These are phyloP conservation scores for Vanessa cardui DNA, from an alignment of 2,888 invertebrate genomes.

Conservation along the genomic window DNA sequence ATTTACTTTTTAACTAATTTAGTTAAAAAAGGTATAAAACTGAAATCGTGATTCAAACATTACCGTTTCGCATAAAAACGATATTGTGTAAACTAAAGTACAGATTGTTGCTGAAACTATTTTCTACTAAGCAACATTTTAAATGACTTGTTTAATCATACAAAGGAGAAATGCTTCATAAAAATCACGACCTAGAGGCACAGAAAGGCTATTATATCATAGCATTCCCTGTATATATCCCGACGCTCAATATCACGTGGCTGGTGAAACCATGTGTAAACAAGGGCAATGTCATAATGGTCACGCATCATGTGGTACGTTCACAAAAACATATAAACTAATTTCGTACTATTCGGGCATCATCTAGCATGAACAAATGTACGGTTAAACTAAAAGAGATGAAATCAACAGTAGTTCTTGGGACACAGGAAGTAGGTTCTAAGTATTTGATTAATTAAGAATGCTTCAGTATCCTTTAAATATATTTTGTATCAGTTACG, in stretches of 20 bases:
- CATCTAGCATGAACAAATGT: no score
- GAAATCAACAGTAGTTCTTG: no score
- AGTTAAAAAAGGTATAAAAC: neutral
- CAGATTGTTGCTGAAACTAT: neutral
- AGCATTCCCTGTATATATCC: neutral
- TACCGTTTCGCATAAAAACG: neutral
- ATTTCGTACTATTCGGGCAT: neutral
- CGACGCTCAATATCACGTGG: slow-evolving; percentile 6
- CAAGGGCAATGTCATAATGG: slow-evolving; percentile 13
- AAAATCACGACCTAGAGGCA: neutral
- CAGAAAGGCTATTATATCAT: neutral
- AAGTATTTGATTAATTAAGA: no score
- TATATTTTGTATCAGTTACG: no score
- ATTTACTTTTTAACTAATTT: no score
- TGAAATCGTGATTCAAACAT: neutral
- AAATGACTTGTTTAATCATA: neutral
- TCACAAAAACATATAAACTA: neutral
- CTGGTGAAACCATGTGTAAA: slow-evolving; percentile 7
- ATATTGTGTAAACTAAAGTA: neutral
- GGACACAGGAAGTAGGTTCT: no score
- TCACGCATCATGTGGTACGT: neutral
- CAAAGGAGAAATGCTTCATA: neutral
- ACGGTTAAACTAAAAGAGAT: no score
- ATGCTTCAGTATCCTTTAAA: no score
- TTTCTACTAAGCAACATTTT: neutral